A percentile compares a stretch with the other conserved stretches of the same genome.
phyloP scores from a whole-genome alignment of 2,113 vertebrate genomes.

The Hoplias malabaricus region DNA sequence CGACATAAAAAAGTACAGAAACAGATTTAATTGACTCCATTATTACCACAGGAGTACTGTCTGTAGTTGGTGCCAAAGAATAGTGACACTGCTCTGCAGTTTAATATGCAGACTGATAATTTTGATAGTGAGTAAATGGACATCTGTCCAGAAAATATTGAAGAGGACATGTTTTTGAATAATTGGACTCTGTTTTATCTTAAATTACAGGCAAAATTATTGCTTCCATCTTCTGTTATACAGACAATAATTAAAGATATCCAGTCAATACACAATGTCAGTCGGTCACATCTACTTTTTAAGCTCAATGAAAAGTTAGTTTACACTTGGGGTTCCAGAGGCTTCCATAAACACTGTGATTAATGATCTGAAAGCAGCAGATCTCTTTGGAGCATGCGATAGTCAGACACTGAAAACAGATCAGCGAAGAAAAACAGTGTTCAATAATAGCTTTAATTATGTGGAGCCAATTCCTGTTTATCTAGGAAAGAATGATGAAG shows the following conservation, averaged over 20 bases:
- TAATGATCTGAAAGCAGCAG: no score
- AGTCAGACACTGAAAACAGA: slow-evolving; percentile 1
- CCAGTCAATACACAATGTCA: slow-evolving; percentile 28
- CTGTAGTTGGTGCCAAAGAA: no score
- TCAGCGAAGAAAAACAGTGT: neutral
- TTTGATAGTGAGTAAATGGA: no score
- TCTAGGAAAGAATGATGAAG: neutral
- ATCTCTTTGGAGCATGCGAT: no score
- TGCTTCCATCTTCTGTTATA: slow-evolving; percentile 6
- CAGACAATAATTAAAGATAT: slow-evolving; percentile 26
- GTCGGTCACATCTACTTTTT: slow-evolving; percentile 25
- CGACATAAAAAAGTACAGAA: no score
- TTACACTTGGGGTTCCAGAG: no score
- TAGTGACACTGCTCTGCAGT: no score
- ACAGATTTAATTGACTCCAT: no score
- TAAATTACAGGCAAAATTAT: neutral
- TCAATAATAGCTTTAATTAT: slow-evolving; percentile 18
- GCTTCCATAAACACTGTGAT: no score
- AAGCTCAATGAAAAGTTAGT: slow-evolving; percentile 39
- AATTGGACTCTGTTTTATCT: neutral
- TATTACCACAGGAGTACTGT: no score
- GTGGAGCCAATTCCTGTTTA: neutral
- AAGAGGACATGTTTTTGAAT: neutral
- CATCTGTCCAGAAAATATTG: neutral
- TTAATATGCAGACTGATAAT: no score